These are phyloP conservation scores for Leucophenga maculata DNA, from an alignment of 2,888 invertebrate species.

Conservation along the genomic window DNA sequence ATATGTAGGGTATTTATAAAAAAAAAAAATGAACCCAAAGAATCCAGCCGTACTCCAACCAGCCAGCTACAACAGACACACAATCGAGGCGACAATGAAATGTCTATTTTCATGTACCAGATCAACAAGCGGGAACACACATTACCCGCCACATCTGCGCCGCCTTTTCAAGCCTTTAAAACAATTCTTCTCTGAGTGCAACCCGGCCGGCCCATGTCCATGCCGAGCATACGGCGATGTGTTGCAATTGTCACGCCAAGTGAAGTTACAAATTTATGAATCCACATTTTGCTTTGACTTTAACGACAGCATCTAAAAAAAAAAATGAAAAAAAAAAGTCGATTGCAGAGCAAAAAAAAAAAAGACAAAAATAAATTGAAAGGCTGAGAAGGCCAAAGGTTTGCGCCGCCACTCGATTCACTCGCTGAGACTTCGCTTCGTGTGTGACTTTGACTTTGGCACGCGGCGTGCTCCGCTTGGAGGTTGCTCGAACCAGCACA, in stretches of 20 bases:
- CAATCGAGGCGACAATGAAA: conserved; percentile 59
- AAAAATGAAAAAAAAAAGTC: not conserved
- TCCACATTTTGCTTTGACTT: conserved; percentile 62
- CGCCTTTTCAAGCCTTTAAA: not conserved
- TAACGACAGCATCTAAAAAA: conserved; percentile 18
- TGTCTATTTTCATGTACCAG: conserved; percentile 57
- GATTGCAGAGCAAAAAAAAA: conserved; percentile 31
- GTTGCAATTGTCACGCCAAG: conserved; percentile 71
- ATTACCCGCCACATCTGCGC: conserved; percentile 12
- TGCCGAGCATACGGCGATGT: conserved; percentile 57
- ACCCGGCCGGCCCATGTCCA: conserved; percentile 30
- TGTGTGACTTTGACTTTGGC: conserved; percentile 34
- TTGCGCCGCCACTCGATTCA: conserved; percentile 33
- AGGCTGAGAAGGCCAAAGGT: conserved; percentile 17
- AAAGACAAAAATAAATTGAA: not conserved
- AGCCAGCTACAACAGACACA: not conserved
- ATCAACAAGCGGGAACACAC: conserved; percentile 38
- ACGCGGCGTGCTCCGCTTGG: conserved; percentile 49
- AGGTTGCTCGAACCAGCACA: not conserved
- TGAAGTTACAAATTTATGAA: conserved; percentile 71
- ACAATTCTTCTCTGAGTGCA: too few species aligned
- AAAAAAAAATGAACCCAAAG: too few species aligned
- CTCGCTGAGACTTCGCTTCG: conserved; percentile 32
- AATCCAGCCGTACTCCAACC: not conserved
- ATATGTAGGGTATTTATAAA: too few species aligned